phyloP scores from a whole-genome alignment of 2,113 vertebrate genomes.

The Anas platyrhynchos region DNA sequence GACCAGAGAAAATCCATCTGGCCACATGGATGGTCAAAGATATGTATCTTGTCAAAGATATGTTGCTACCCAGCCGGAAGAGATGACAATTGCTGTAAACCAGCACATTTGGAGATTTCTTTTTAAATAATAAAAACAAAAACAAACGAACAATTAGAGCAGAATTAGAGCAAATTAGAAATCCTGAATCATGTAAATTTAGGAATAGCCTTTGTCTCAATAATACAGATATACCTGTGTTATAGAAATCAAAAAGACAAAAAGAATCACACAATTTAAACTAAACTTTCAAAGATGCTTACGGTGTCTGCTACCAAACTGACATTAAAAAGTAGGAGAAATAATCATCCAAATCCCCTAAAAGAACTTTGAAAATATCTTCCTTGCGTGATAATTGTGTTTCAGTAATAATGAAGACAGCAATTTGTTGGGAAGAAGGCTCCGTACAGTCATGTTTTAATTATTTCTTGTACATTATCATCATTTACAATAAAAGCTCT shows the following conservation, averaged over 20 bases:
- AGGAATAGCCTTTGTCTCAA: not conserved
- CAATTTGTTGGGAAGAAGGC: not conserved
- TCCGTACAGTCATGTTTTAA: not conserved
- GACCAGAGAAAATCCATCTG: not conserved
- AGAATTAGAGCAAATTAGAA: not conserved
- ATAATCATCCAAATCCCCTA: not conserved
- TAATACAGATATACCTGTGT: not conserved
- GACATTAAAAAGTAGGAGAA: not conserved
- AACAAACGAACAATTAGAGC: not conserved
- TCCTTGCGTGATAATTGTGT: not conserved
- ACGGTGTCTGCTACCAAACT: not conserved
- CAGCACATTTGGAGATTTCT: not conserved
- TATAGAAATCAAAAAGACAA: not conserved
- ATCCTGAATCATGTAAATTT: not conserved
- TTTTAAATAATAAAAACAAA: not conserved
- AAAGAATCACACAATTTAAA: not conserved
- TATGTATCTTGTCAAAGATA: not conserved
- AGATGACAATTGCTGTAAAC: not conserved
- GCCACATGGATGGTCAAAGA: not conserved
- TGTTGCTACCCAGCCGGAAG: not conserved
- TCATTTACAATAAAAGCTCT: not conserved
- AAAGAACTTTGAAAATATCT: not conserved
- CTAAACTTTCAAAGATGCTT: not conserved
- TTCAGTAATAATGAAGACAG: not conserved
- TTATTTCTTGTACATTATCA: slow-evolving; percentile 24